These are phyloP conservation scores for Eurois occulta DNA, from an alignment of 2,888 invertebrate genomes.

Conservation along the genomic window DNA sequence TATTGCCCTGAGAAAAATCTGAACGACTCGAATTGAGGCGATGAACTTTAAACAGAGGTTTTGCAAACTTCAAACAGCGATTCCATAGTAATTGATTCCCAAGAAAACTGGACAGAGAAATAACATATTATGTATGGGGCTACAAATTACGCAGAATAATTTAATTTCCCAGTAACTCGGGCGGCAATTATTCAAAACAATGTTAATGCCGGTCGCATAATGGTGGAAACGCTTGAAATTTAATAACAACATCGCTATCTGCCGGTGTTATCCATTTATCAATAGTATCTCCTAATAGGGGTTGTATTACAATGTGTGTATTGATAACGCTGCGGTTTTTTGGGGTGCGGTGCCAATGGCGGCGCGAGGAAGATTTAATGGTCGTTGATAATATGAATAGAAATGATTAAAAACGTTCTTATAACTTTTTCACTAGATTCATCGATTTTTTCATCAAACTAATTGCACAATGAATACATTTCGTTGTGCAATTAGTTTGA, in stretches of 20 bases:
- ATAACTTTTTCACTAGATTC: not conserved
- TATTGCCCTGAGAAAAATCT: too few relatives aligned
- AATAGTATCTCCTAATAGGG: constrained; percentile 64
- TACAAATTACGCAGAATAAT: constrained; percentile 42
- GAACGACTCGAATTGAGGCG: too few relatives aligned
- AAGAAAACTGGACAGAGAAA: constrained; percentile 15
- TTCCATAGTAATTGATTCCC: not conserved
- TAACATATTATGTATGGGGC: not conserved
- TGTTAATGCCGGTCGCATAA: constrained; percentile 46
- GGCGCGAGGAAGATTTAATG: not conserved
- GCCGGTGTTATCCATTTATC: constrained; percentile 63
- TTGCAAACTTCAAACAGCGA: not conserved
- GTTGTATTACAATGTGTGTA: constrained; percentile 63
- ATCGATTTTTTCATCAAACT: not conserved
- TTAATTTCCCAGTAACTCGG: constrained; percentile 24
- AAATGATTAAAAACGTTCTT: not conserved
- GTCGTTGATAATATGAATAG: not conserved
- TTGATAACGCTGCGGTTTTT: constrained; percentile 66
- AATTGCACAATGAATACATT: not conserved
- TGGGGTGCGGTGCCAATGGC: constrained; percentile 43
- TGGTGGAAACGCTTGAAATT: constrained; percentile 57
- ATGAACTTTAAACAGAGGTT: too few relatives aligned
- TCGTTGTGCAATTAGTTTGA: too few relatives aligned
- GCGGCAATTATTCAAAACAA: constrained; percentile 57
- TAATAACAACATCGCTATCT: constrained; percentile 60